phyloP scores from a whole-genome alignment of 92 coral and sea anemone genomes.

The Micromussa lordhowensis region DNA sequence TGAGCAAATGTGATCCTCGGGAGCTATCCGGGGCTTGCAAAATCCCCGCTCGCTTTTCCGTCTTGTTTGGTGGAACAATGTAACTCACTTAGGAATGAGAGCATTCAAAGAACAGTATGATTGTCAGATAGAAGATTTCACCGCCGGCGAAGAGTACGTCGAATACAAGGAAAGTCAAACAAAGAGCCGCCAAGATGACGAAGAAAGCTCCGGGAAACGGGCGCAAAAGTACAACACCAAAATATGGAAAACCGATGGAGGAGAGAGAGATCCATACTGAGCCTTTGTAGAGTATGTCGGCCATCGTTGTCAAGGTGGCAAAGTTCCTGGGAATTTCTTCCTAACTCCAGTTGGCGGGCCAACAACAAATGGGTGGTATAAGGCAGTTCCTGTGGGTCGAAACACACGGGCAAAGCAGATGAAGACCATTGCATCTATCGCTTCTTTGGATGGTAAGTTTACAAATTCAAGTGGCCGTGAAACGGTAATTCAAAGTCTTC shows the following conservation, averaged over 20 bases:
- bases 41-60: slow-evolving; percentile 31
- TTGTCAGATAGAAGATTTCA: slow-evolving; percentile 39
- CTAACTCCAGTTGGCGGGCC: slow-evolving; percentile 44
- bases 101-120: slow-evolving; percentile 44
- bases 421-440: slow-evolving; percentile 38
- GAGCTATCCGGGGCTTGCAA: slow-evolving; percentile 39
- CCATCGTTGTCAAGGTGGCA: slow-evolving; percentile 42
- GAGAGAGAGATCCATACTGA: slow-evolving; percentile 47
- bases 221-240: too few relatives aligned
- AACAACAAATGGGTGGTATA: slow-evolving; percentile 28
- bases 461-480: slow-evolving; percentile 60
- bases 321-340: slow-evolving; percentile 13
- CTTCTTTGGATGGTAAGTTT: too few relatives aligned
- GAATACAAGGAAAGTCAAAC: too few relatives aligned
- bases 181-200: slow-evolving; percentile 22
- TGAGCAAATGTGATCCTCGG: too few relatives aligned
- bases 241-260: slow-evolving; percentile 48
- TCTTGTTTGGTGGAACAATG: slow-evolving; percentile 61
- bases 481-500: slow-evolving; percentile 49
- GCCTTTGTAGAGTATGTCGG: slow-evolving; percentile 38
- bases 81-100: slow-evolving; percentile 58
- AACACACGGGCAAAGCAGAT: slow-evolving; percentile 48
- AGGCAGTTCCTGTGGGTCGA: slow-evolving; percentile 24
- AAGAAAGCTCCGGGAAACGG: slow-evolving; percentile 26
- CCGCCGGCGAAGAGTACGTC: slow-evolving; percentile 38